phyloP scores from a whole-genome alignment of 1,140 invertebrate genomes.

The Littorina saxatilis region DNA sequence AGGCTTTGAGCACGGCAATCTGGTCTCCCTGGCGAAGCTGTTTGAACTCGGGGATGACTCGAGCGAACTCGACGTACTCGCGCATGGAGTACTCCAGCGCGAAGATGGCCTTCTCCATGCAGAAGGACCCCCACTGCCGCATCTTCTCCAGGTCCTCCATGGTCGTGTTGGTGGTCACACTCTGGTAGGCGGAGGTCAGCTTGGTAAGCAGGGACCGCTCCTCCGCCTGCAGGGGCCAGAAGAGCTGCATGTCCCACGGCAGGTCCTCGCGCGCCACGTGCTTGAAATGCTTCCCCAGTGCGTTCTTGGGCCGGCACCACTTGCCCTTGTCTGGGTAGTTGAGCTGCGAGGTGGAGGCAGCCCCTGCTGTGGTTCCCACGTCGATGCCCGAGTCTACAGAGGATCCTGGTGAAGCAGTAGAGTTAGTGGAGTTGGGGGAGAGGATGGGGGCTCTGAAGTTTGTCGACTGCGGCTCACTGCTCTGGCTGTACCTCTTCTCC shows the following conservation, averaged over 20 bases:
- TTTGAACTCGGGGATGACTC: conserved; percentile 29
- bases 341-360: background rate
- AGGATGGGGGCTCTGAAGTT: background rate
- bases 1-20: conserved; percentile 29
- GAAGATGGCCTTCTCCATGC: conserved; percentile 16
- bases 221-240: conserved; percentile 30
- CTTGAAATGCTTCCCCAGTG: conserved; percentile 11
- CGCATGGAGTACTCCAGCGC: background rate
- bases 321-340: conserved; percentile 17
- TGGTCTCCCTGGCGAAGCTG: background rate
- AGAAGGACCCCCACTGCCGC: background rate
- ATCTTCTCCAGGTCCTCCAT: background rate
- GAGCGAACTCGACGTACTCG: conserved; percentile 18
- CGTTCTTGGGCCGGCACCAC: conserved; percentile 9
- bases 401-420: background rate
- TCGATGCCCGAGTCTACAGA: background rate
- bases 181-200: conserved; percentile 28
- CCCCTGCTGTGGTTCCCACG: background rate
- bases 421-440: background rate
- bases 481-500: background rate
- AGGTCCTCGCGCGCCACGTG: conserved; percentile 30
- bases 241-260: conserved; percentile 36
- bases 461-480: background rate
- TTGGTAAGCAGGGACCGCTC: conserved; percentile 18
- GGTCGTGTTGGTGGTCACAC: background rate